phyloP scores from a whole-genome alignment of 2,797 vertebrate genomes.

The Aulostomus chinensis region DNA sequence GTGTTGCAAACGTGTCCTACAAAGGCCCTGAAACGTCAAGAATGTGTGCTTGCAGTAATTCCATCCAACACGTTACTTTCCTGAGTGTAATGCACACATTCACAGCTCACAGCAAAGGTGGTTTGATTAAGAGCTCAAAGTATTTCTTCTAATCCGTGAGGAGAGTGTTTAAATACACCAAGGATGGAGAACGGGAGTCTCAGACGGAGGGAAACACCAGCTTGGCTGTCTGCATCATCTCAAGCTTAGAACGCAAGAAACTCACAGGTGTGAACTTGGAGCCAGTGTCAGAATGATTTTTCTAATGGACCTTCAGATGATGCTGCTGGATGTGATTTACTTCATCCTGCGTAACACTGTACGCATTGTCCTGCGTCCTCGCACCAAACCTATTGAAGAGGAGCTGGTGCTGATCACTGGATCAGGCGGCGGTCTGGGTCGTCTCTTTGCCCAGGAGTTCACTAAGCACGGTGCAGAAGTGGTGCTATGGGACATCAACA shows the following conservation, averaged over 20 bases:
- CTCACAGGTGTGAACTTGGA: conserved; percentile 1
- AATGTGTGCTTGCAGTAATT: conserved; percentile 11
- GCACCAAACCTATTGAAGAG: conserved; percentile 88
- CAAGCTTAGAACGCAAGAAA: conserved; percentile 8
- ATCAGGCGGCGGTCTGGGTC: conserved; percentile 86
- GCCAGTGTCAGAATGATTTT: conserved; percentile 61
- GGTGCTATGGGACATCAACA: conserved; percentile 90
- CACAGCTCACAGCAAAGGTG: conserved; percentile 42
- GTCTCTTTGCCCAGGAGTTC: conserved; percentile 88
- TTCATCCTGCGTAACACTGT: conserved; percentile 83
- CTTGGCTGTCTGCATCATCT: conserved; percentile 47
- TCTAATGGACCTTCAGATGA: conserved; percentile 74
- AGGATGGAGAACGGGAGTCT: conserved; percentile 12
- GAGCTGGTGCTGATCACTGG: conserved; percentile 92
- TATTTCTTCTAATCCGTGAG: conserved; percentile 62
- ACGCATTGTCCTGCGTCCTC: conserved; percentile 77
- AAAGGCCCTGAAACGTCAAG: conserved; percentile 9
- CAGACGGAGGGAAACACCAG: conserved; percentile 48
- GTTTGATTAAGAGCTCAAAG: conserved; percentile 51
- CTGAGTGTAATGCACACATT: conserved; percentile 31
- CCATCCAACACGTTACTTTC: conserved; percentile 3
- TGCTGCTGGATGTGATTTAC: conserved; percentile 70
- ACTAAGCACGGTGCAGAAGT: conserved; percentile 85
- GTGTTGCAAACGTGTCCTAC: background rate
- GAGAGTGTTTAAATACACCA: conserved; percentile 56